Evolutionary conservation across 2,113 vertebrate species (phyloP).

Genomic region (Cynoglossus semilaevis): DNA sequence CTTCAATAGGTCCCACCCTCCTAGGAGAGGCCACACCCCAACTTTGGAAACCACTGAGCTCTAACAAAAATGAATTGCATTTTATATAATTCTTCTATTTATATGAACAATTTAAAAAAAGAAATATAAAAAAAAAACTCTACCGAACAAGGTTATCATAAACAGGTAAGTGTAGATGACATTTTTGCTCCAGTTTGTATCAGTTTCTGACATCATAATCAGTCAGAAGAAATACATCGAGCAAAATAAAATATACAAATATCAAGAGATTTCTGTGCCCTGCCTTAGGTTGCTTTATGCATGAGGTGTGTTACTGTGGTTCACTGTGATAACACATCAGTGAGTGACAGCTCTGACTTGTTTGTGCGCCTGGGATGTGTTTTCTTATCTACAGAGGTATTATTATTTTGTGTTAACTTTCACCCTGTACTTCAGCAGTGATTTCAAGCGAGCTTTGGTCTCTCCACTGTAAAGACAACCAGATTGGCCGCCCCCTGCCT

Average conservation of each 20-base stretch:
- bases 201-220: constrained; percentile 24
- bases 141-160: too few species aligned
- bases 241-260: constrained; percentile 7
- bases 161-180: too few species aligned
- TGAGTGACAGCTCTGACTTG: constrained; percentile 60
- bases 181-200: constrained; percentile 3
- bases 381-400: constrained; percentile 60
- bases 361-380: constrained; percentile 48
- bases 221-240: constrained; percentile 10
- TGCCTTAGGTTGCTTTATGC: constrained; percentile 39
- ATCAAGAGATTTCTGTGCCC: constrained; percentile 24
- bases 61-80: too few species aligned
- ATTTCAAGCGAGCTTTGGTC: constrained; percentile 76
- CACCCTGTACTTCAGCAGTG: constrained; percentile 62
- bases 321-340: constrained; percentile 60
- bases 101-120: too few species aligned
- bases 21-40: too few species aligned
- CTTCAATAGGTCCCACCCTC: too few species aligned
- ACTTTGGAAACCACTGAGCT: too few species aligned
- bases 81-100: too few species aligned
- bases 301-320: constrained; percentile 44
- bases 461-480: constrained; percentile 82
- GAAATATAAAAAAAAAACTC: too few species aligned
- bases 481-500: constrained; percentile 86
- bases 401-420: constrained; percentile 76